Conservation (phyloP, 2,113 vertebrate genomes). For the Illadopsis cleaveri region DNA sequence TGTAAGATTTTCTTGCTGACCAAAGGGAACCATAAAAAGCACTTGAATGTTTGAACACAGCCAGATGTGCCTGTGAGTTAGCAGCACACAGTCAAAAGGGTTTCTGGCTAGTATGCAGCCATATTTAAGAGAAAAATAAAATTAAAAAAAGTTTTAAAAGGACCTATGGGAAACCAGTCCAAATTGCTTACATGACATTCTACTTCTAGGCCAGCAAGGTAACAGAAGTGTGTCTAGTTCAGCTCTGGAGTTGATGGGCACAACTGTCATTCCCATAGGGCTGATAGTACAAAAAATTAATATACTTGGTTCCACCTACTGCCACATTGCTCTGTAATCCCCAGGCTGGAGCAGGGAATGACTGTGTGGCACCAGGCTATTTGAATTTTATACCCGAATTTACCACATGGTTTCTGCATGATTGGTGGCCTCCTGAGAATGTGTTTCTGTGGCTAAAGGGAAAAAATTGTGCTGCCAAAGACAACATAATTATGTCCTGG, state of each 20-base stretch:
- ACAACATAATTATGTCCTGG: slow-evolving; percentile 3
- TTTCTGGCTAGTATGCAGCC: not conserved
- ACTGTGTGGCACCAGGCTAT: not conserved
- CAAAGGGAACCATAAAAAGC: not conserved
- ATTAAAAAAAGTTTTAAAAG: not conserved
- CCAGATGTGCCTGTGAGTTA: slow-evolving; percentile 10
- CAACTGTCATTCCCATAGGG: not conserved
- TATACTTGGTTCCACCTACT: not conserved
- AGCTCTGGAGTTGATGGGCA: not conserved
- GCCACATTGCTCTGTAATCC: not conserved
- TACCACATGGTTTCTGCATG: not conserved
- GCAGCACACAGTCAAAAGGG: not conserved
- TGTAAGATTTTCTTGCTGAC: not conserved
- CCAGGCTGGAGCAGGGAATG: not conserved
- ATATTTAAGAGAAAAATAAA: not conserved
- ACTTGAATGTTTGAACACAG: not conserved
- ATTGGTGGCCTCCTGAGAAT: slow-evolving; percentile 32
- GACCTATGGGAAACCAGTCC: not conserved
- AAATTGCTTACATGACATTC: not conserved
- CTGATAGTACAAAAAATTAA: not conserved
- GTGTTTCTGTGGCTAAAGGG: not conserved
- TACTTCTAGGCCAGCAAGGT: slow-evolving; percentile 18
- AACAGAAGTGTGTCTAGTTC: not conserved
- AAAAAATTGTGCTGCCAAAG: slow-evolving; percentile 1
- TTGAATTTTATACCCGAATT: not conserved